Percentiles rank a stretch among this genome's conserved stretches.
phyloP scores from a whole-genome alignment of 2,113 vertebrate species.

The Gnathonemus echidnorhynchus region DNA sequence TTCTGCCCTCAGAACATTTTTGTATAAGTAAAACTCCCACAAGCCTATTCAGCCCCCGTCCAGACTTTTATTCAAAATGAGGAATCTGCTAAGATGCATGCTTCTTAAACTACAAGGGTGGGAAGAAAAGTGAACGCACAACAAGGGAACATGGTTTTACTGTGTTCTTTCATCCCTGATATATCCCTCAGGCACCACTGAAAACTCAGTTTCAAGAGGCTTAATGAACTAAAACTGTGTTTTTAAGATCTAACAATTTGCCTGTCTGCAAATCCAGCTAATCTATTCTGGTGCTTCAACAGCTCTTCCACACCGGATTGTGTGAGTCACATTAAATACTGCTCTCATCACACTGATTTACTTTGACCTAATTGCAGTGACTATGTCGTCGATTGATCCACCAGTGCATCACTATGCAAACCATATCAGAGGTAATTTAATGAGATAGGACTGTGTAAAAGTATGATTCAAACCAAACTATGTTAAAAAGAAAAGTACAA shows the following conservation, averaged over 20 bases:
- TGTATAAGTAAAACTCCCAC: not conserved
- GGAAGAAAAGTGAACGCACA: not conserved
- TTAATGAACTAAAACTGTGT: slow-evolving; percentile 14
- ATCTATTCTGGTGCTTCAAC: not conserved
- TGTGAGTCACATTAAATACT: not conserved
- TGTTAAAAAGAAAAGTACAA: not conserved
- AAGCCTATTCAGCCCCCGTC: not conserved
- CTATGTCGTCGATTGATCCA: not conserved
- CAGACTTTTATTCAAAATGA: not conserved
- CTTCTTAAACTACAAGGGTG: not conserved
- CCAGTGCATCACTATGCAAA: too few species aligned
- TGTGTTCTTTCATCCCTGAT: not conserved
- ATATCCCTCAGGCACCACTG: not conserved
- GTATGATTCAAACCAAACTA: not conserved
- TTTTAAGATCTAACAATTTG: not conserved
- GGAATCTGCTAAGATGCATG: not conserved
- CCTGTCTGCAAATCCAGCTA: slow-evolving; percentile 1
- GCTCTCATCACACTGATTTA: not conserved
- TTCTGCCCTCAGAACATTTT: not conserved
- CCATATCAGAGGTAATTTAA: not conserved
- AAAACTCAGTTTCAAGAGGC: not conserved
- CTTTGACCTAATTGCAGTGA: not conserved
- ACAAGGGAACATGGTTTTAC: not conserved
- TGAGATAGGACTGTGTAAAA: not conserved
- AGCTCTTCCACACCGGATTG: not conserved